phyloP scores from a whole-genome alignment of 2,113 vertebrate species.

The Lepus americanus region DNA sequence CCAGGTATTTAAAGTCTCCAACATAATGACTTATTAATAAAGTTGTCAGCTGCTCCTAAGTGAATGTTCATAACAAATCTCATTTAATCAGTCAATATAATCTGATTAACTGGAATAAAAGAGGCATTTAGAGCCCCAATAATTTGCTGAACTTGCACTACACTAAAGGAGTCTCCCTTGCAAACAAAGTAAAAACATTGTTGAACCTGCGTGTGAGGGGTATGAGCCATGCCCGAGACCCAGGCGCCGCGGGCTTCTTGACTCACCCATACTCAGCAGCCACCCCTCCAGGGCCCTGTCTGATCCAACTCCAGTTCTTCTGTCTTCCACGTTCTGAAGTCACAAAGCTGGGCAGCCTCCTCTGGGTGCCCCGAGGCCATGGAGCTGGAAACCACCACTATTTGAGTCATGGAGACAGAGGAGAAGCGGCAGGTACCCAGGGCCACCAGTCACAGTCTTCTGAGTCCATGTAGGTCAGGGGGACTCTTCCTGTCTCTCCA shows the following conservation, averaged over 20 bases:
- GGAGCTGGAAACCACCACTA: background rate
- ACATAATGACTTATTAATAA: conserved; percentile 79
- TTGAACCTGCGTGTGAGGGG: conserved; percentile 63
- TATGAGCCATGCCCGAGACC: conserved; percentile 19
- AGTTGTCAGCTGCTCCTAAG: conserved; percentile 58
- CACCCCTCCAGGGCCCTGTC: conserved; percentile 70
- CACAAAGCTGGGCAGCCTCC: conserved; percentile 69
- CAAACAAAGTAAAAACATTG: conserved; percentile 82
- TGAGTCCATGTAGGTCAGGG: background rate
- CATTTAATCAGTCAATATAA: conserved; percentile 77
- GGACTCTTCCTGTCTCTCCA: background rate
- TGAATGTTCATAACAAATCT: conserved; percentile 77
- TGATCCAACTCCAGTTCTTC: conserved; percentile 74
- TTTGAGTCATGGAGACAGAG: background rate
- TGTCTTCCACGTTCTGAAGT: conserved; percentile 69
- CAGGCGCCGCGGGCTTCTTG: conserved; percentile 51
- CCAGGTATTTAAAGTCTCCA: conserved; percentile 71
- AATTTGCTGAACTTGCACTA: conserved; percentile 61
- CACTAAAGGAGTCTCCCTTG: conserved; percentile 57
- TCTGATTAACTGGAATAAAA: conserved; percentile 79
- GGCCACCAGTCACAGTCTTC: background rate
- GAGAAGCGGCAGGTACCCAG: background rate
- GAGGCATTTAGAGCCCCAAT: conserved; percentile 77
- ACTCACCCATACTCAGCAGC: conserved; percentile 32
- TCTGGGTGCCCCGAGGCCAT: conserved; percentile 60